Evolutionary conservation across 2,113 vertebrate genomes (phyloP).

Genomic region (Petrocephalus zakoni): DNA sequence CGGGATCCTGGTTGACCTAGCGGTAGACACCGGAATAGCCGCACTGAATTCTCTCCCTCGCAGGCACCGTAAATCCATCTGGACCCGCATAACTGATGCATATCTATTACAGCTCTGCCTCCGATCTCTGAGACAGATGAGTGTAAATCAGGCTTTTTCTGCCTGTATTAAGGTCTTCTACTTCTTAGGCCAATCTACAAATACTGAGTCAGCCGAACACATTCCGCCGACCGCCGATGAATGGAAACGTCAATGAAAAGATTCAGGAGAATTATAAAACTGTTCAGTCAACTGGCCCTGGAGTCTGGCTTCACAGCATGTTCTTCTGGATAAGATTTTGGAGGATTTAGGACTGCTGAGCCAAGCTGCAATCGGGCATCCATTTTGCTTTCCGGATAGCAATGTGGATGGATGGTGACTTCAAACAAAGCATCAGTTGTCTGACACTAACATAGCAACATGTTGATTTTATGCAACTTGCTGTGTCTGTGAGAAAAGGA

Average conservation of each 20-base stretch:
- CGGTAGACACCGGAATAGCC: not conserved
- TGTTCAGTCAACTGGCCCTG: not conserved
- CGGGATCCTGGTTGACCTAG: not conserved
- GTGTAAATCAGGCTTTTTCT: not conserved
- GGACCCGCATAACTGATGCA: not conserved
- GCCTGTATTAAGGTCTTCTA: not conserved
- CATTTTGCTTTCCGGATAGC: not conserved
- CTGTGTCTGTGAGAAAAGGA: conserved; percentile 17
- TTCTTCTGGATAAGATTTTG: not conserved
- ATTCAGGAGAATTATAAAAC: not conserved
- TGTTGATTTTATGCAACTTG: conserved; percentile 1
- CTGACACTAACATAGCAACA: conserved; percentile 4
- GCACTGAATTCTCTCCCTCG: not conserved
- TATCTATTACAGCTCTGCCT: not conserved
- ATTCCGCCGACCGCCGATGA: not conserved
- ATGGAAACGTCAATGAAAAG: not conserved
- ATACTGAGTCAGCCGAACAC: conserved; percentile 3
- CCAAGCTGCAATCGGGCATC: not conserved
- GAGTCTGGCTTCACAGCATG: not conserved
- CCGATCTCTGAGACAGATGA: not conserved
- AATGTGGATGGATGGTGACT: not conserved
- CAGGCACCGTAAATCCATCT: not conserved
- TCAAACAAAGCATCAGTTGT: not conserved
- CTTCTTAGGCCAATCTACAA: not conserved
- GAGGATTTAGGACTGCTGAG: not conserved